Base-by-base conservation (phyloP, 2,113 vertebrate genomes). In the Pelobates fuscus region DNA sequence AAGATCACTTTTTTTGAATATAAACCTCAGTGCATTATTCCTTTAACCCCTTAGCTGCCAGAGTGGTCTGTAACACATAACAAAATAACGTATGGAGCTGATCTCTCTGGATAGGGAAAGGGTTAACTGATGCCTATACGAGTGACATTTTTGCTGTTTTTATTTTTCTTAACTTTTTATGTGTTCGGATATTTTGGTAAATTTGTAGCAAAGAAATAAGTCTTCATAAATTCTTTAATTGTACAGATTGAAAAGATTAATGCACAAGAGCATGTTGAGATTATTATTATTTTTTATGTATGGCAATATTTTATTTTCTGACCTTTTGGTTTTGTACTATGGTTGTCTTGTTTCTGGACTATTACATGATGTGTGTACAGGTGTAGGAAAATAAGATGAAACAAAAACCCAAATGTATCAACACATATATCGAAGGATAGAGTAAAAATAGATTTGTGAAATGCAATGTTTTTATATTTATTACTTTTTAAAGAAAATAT, bases 161-260 rank as follows among this genome's bases (percentile, higher is more conserved):
- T 84, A 68, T 78, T 86, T 49, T 96, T 94, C 91, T 91, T 94
- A 79, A 82, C 92, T 94, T 97, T 98, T 92, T 96, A 97, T 92
- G 94, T 95, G 86, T 95, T 93, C 82, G 91, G 91, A 90, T 89
- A 94, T 94, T 98, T 96, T 94, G 93, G 92, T 95, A 97, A 90
- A 80, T 90, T 98, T 98, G 95, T 95, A 96, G 92, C 88, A 93
- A 93, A 84, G 92, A 93, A 82, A 89, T 85, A 85, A 83, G 89
- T 89, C 84, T 93, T 89, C 84, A 83, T 88, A 89, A 86, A 83
- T 95, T 91, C 92, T 94, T 94, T 94, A 93, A 89, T 85, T 89
- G 90, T 89, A 87, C 74, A 78, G 79, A 83, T 88, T 86, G 84
- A 81, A 88, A 88, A 89, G 83, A 86, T 77, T 82, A 91, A 89